phyloP scores from a whole-genome alignment of 2,797 vertebrate species.

The Myripristis jacobus region DNA sequence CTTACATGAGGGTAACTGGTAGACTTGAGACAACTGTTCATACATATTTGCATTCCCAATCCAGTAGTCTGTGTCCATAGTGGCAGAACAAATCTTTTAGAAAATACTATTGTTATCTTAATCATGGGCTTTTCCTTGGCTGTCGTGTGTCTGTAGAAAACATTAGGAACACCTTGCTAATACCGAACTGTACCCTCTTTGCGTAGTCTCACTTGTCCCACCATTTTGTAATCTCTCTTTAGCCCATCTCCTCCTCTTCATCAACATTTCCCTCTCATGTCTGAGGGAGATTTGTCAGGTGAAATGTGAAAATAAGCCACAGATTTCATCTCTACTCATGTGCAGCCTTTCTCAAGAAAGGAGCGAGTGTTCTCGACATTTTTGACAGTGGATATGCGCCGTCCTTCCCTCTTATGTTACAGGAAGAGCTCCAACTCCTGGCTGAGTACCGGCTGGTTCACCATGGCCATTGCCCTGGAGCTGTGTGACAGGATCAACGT shows the following conservation, averaged over 20 bases:
- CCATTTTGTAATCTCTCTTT: not conserved
- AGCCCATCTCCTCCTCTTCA: not conserved
- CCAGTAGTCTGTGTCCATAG: too few species aligned
- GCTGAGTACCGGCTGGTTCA: slow-evolving; percentile 98
- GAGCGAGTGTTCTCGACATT: not conserved
- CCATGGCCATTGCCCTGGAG: slow-evolving; percentile 93
- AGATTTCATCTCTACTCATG: not conserved
- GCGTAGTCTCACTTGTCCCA: too few species aligned
- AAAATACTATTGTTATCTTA: not conserved
- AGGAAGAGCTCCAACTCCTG: slow-evolving; percentile 96
- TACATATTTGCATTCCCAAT: slow-evolving; percentile 49
- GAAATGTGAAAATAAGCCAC: slow-evolving; percentile 15
- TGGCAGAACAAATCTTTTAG: slow-evolving; percentile 22
- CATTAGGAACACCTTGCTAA: too few species aligned
- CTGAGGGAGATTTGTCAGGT: slow-evolving; percentile 10
- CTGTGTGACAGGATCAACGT: slow-evolving; percentile 93
- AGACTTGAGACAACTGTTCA: slow-evolving; percentile 25
- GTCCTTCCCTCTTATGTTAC: slow-evolving; percentile 39
- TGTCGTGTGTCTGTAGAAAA: not conserved
- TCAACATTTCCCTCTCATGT: slow-evolving; percentile 17
- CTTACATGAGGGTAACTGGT: slow-evolving; percentile 25
- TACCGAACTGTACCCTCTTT: not conserved
- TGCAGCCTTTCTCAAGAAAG: slow-evolving; percentile 5
- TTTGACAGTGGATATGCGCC: not conserved
- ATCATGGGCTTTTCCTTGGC: slow-evolving; percentile 18